Percentiles rank a stretch among this genome's conserved stretches.
Conservation (phyloP, 2,113 vertebrate species). For the Hyla sarda region DNA sequence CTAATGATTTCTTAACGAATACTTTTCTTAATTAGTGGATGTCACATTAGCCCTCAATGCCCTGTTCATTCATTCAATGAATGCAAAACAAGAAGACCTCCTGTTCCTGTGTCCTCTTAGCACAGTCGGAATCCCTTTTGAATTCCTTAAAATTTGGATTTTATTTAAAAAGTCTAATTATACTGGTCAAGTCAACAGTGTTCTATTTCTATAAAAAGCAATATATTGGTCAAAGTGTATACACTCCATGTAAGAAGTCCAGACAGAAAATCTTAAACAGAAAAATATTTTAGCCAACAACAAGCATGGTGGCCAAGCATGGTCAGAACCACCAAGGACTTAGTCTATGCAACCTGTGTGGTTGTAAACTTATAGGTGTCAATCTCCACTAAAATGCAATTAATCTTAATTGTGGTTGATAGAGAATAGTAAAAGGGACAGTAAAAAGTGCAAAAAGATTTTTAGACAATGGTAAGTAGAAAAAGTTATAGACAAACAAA, state of each 20-base stretch:
- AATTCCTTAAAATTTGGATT: not conserved
- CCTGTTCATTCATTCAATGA: not conserved
- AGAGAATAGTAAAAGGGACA: too few species aligned
- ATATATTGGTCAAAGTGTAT: not conserved
- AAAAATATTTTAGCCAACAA: too few species aligned
- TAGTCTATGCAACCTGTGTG: too few species aligned
- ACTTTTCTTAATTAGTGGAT: conserved; percentile 17
- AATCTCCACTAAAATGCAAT: too few species aligned
- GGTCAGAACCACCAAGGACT: too few species aligned
- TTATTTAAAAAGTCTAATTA: not conserved
- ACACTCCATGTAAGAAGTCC: not conserved
- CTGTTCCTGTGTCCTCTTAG: not conserved
- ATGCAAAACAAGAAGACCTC: not conserved
- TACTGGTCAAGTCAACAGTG: too few species aligned
- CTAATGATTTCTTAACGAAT: not conserved
- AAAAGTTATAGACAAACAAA: too few species aligned
- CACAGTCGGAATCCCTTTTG: not conserved
- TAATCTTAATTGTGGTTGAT: too few species aligned
- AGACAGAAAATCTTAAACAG: not conserved
- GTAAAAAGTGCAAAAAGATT: too few species aligned
- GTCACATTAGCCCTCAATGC: not conserved
- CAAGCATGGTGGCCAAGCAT: too few species aligned
- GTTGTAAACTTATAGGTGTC: too few species aligned
- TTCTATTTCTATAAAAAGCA: not conserved
- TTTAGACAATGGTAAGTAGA: too few species aligned